These are phyloP conservation scores for Muscicapa striata DNA, from an alignment of 2,797 vertebrate species.

Conservation along the genomic window DNA sequence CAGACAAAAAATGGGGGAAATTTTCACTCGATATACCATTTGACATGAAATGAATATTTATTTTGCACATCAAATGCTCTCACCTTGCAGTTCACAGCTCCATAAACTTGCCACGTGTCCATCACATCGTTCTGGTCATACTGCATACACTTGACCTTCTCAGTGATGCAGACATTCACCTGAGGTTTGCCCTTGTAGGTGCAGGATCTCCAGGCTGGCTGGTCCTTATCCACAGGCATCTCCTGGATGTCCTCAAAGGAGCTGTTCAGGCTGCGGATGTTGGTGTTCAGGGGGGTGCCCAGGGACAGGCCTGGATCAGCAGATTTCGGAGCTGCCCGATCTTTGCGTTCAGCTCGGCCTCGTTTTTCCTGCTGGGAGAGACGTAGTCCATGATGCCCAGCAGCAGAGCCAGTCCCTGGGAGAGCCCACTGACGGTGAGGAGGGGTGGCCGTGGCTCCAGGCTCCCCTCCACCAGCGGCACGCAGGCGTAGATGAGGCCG, in stretches of 20 bases:
- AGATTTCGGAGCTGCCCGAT: constrained; percentile 80
- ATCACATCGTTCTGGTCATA: constrained; percentile 85
- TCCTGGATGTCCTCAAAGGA: constrained; percentile 56
- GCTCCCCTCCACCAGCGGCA: constrained; percentile 87
- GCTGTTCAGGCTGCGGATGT: constrained; percentile 69
- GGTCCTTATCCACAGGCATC: constrained; percentile 80
- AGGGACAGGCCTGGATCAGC: constrained; percentile 90
- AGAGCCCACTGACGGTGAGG: constrained; percentile 84
- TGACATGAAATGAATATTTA: not conserved
- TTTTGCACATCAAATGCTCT: constrained; percentile 45
- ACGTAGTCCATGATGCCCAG: constrained; percentile 86
- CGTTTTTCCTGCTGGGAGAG: constrained; percentile 78
- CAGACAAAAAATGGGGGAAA: not conserved
- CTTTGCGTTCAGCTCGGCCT: constrained; percentile 81
- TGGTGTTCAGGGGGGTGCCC: constrained; percentile 86
- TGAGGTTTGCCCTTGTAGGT: constrained; percentile 86
- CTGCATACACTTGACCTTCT: constrained; percentile 93
- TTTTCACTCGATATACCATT: not conserved
- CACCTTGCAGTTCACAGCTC: constrained; percentile 93
- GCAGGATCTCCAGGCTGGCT: constrained; percentile 89
- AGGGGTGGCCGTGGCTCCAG: constrained; percentile 84
- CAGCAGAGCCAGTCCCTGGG: constrained; percentile 87
- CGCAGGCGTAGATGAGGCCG: constrained; percentile 83
- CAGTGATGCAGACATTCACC: constrained; percentile 85
- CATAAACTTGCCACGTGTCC: constrained; percentile 92